Percentiles rank a stretch among this genome's conserved stretches.
Evolutionary conservation across 2,888 invertebrate genomes (phyloP).

Genomic region (Conchocele bisecta): DNA sequence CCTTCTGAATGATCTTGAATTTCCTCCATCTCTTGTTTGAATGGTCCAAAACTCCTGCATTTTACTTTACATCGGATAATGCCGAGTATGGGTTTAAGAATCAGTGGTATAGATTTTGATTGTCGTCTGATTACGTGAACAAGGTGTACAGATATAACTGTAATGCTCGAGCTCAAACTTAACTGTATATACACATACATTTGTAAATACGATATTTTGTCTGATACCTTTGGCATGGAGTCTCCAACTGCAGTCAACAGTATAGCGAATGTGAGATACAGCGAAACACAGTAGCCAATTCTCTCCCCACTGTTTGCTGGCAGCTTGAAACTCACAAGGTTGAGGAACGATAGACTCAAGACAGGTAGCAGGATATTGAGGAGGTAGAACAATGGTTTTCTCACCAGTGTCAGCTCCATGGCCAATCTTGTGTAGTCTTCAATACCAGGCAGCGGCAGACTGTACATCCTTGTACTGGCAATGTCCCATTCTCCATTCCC

Average conservation of each 20-base stretch:
- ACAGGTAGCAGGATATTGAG: slow-evolving; percentile 23
- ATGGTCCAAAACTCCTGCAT: too few species aligned
- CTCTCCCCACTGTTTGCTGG: slow-evolving; percentile 17
- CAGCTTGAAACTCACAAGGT: slow-evolving; percentile 29
- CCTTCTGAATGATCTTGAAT: too few species aligned
- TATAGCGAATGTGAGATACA: slow-evolving; percentile 28
- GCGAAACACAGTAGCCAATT: slow-evolving; percentile 23
- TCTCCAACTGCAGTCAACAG: slow-evolving; percentile 18
- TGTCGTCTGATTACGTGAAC: too few species aligned
- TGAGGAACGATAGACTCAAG: slow-evolving; percentile 18
- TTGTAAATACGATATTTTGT: slow-evolving; percentile 26
- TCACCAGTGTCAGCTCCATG: background rate
- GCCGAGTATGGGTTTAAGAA: too few species aligned
- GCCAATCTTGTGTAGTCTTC: background rate
- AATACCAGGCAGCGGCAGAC: too few species aligned
- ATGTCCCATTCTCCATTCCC: slow-evolving; percentile 31
- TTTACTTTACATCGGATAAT: too few species aligned
- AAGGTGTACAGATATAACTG: slow-evolving; percentile 18
- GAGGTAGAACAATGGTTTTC: slow-evolving; percentile 25
- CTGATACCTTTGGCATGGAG: slow-evolving; percentile 25
- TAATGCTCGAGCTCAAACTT: slow-evolving; percentile 4
- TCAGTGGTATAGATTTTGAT: too few species aligned
- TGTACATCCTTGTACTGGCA: background rate
- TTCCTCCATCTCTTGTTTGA: too few species aligned
- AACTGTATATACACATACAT: slow-evolving; percentile 30